These are phyloP conservation scores for Equus quagga DNA, from an alignment of 2,113 vertebrate genomes.

Conservation along the genomic window DNA sequence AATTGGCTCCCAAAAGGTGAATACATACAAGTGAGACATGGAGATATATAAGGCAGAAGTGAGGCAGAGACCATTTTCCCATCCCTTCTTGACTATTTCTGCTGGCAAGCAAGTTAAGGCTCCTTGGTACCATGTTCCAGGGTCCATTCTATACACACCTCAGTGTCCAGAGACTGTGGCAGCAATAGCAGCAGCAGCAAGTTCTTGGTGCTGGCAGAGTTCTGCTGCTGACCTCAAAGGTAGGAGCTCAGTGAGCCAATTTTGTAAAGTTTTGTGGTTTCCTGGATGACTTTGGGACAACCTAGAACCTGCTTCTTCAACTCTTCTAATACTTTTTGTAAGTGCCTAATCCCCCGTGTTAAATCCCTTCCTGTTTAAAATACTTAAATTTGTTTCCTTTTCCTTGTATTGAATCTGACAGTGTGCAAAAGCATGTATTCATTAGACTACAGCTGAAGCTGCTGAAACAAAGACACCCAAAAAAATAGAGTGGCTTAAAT, in stretches of 20 bases:
- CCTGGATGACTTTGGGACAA: not conserved
- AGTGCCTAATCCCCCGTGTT: not conserved
- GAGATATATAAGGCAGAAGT: not conserved
- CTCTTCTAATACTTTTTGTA: not conserved
- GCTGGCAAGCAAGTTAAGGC: not conserved
- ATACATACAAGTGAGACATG: not conserved
- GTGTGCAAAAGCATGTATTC: not conserved
- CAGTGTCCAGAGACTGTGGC: not conserved
- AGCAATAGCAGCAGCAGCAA: too few relatives aligned
- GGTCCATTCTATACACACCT: not conserved
- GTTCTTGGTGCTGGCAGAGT: not conserved
- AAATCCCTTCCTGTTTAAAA: not conserved
- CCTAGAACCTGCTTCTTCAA: not conserved
- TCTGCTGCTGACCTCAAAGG: not conserved
- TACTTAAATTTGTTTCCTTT: not conserved
- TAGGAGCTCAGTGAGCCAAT: not conserved
- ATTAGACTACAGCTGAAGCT: not conserved
- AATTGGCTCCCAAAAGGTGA: not conserved
- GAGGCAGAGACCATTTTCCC: not conserved
- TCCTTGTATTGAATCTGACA: not conserved
- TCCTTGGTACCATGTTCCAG: not conserved
- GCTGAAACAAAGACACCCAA: not conserved
- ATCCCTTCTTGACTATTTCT: not conserved
- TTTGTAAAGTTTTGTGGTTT: not conserved
- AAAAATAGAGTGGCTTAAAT: not conserved